phyloP scores from a whole-genome alignment of 2,888 invertebrate species.

The Trachelus iudaicus region DNA sequence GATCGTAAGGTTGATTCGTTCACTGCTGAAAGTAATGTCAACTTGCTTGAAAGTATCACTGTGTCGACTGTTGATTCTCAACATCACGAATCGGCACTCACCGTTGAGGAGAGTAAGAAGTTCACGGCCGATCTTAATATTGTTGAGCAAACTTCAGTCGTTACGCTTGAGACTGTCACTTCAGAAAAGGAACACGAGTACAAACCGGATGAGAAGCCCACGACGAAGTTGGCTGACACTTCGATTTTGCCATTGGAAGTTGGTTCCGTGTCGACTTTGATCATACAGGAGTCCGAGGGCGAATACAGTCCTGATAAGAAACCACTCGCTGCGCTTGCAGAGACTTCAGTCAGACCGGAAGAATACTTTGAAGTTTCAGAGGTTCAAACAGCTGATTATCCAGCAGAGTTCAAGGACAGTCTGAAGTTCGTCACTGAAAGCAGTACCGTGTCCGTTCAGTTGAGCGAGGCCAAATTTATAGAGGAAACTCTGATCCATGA shows the following conservation, averaged over 20 bases:
- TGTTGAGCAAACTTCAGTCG: slow-evolving; percentile 72
- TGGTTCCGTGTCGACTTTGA: slow-evolving; percentile 70
- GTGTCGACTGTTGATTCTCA: slow-evolving; percentile 74
- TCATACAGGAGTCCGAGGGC: slow-evolving; percentile 77
- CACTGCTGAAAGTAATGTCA: slow-evolving; percentile 52
- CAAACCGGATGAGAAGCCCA: slow-evolving; percentile 63
- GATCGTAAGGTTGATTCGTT: slow-evolving; percentile 46
- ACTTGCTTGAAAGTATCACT: slow-evolving; percentile 67
- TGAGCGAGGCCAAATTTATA: slow-evolving; percentile 74
- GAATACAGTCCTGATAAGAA: slow-evolving; percentile 68
- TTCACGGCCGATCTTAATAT: slow-evolving; percentile 73
- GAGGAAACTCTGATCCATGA: slow-evolving; percentile 74
- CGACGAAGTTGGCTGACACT: slow-evolving; percentile 53
- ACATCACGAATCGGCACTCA: slow-evolving; percentile 72
- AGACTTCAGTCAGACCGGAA: slow-evolving; percentile 70
- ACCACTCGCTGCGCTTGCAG: slow-evolving; percentile 70
- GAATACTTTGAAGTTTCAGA: slow-evolving; percentile 74
- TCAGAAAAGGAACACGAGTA: slow-evolving; percentile 73
- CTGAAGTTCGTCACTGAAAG: slow-evolving; percentile 70
- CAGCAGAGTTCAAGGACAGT: slow-evolving; percentile 68
- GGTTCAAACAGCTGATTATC: slow-evolving; percentile 69
- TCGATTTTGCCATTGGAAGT: slow-evolving; percentile 70
- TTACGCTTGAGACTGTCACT: slow-evolving; percentile 70
- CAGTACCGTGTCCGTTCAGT: slow-evolving; percentile 68
- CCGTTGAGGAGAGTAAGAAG: slow-evolving; percentile 65